Percentiles rank a stretch among this genome's conserved stretches.
Conservation (phyloP, 1,140 invertebrate species). For the Diachasma alloeum region DNA sequence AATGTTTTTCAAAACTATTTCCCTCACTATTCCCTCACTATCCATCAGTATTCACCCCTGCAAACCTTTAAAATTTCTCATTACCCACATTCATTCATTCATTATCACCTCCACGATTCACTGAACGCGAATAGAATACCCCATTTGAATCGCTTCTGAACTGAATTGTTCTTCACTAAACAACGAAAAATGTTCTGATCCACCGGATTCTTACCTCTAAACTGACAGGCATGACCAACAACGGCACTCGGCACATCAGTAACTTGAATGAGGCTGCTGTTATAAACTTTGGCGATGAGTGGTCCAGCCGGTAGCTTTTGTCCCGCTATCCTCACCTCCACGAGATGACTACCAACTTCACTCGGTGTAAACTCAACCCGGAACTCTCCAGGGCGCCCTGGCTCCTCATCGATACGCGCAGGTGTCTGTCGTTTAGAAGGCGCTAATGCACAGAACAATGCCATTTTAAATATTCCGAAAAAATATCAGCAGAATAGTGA, state of each 20-base stretch:
- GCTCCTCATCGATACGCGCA: slow-evolving; percentile 77
- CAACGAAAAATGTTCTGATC: no score
- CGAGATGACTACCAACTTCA: slow-evolving; percentile 90
- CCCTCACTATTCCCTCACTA: no score
- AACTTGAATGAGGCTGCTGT: slow-evolving; percentile 89
- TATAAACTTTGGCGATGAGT: slow-evolving; percentile 91
- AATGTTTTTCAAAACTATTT: no score
- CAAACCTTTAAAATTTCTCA: no score
- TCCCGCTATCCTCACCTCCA: slow-evolving; percentile 86
- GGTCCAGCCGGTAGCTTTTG: slow-evolving; percentile 87
- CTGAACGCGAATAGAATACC: no score
- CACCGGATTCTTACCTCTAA: slow-evolving; percentile 85
- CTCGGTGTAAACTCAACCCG: slow-evolving; percentile 89
- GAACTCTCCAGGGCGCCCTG: slow-evolving; percentile 80
- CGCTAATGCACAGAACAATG: slow-evolving; percentile 55
- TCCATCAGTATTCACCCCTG: no score
- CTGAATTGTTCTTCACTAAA: no score
- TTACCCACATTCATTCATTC: no score
- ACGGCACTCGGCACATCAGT: slow-evolving; percentile 91
- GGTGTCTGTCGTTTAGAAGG: slow-evolving; percentile 76
- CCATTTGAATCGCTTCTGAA: no score
- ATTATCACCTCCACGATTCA: no score
- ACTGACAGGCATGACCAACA: slow-evolving; percentile 91
- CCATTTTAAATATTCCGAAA: not conserved
- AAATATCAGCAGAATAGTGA: not conserved